These are phyloP conservation scores for Cyphomyrus plagiostoma DNA, from an alignment of 2,113 vertebrate genomes.

Conservation along the genomic window DNA sequence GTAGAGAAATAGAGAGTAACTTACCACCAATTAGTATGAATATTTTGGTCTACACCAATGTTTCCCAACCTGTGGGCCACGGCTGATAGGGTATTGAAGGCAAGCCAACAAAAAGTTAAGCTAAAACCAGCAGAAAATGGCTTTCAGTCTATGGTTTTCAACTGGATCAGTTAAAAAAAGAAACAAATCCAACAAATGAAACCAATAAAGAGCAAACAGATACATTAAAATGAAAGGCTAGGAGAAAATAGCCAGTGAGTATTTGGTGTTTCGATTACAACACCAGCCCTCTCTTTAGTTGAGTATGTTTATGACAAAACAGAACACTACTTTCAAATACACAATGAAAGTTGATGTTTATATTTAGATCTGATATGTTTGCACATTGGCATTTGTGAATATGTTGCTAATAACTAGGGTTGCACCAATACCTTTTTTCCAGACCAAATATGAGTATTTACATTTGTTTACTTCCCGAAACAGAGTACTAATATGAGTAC, in stretches of 20 bases:
- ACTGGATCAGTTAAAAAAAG: not conserved
- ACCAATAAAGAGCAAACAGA: not conserved
- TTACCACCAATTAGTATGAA: no score
- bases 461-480: no score
- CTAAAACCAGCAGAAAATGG: not conserved
- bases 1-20: no score
- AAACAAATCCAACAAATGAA: not conserved
- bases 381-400: not conserved
- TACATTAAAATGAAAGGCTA: not conserved
- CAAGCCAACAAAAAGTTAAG: not conserved
- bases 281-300: not conserved
- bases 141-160: not conserved
- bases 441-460: no score
- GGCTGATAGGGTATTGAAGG: not conserved
- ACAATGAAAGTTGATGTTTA: not conserved
- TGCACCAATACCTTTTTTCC: no score
- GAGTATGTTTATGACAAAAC: not conserved
- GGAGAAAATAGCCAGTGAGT: not conserved
- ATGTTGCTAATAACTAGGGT: not conserved
- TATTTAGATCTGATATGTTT: not conserved
- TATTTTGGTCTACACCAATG: not conserved
- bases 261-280: not conserved
- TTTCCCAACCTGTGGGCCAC: not conserved
- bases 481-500: no score
- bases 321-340: not conserved